Base-by-base conservation (phyloP, 2,888 invertebrate species). In the Zygothrica quintamaculata region DNA sequence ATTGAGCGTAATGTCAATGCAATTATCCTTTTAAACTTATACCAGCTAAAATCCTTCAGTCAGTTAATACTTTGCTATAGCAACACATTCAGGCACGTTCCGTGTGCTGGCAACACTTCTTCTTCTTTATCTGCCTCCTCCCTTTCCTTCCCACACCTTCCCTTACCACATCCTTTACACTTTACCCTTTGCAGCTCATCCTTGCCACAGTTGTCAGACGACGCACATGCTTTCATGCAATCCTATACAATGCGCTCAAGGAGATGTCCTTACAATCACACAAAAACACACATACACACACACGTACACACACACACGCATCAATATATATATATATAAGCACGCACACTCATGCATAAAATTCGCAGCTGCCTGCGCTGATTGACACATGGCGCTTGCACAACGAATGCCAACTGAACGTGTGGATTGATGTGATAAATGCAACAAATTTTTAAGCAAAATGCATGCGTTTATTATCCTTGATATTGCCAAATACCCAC, bases 301-400 rank as follows among this genome's bases (percentile, higher is more conserved):
- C 7, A 33, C 39, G 29, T 48, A 37, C 37, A 44, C 22, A 16
- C 13, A 33, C 12, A 29, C 15, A 33, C 3, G 11, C 3, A n/a
- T n/a, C n/a, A n/a, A n/a, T n/a, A n/a, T n/a, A n/a, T n/a, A n/a
- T n/a, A n/a, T n/a, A n/a, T n/a, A n/a, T n/a, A n/a, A n/a, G n/a
- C 18, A 15, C 31, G 25, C 18, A 16, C 5, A 31, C 13, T 34
- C 12, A 39, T 9, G 9, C 31, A 29, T 8, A 1, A 29, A 29
- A 29, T 29, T 29, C 29, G 44, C 46, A 22, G 37, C 11, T 50
- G 48, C 37, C 42, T 31, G 65, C 61, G 43, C 62, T 78, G 82
- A 84, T 81, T 79, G 79, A 84, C 78, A 84, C 65, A 65, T 65
- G 74, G 59, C n/a, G n/a, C n/a, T n/a, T 64, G 80, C 51, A 22